These are phyloP conservation scores for Adelosebastes latens DNA, from an alignment of 2,797 vertebrate species.

Conservation along the genomic window DNA sequence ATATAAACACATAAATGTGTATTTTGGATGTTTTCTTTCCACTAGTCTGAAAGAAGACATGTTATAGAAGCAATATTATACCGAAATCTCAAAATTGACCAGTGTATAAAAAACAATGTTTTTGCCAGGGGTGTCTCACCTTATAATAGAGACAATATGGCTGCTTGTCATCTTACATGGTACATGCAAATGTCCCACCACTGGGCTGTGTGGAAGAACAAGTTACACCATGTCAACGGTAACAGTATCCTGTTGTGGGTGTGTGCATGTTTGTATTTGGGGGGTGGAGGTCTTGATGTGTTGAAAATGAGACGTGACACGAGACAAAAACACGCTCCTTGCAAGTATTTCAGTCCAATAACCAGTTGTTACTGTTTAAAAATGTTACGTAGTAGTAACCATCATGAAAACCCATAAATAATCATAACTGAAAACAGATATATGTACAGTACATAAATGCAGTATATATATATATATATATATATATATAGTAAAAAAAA, in stretches of 20 bases:
- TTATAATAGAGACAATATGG: neutral
- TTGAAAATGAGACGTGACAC: slow-evolving; percentile 36
- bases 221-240: neutral
- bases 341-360: slow-evolving; percentile 25
- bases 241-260: neutral
- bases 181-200: neutral
- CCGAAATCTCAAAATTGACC: too few species aligned
- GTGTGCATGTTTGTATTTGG: neutral
- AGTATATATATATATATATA: neutral
- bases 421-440: slow-evolving; percentile 15
- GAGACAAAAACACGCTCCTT: slow-evolving; percentile 12
- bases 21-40: too few species aligned
- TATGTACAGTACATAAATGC: slow-evolving; percentile 27
- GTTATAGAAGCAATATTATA: too few species aligned
- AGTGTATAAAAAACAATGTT: too few species aligned
- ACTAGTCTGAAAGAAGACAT: too few species aligned
- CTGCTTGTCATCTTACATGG: slow-evolving; percentile 3
- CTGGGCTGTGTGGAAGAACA: neutral
- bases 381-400: neutral
- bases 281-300: neutral
- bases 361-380: slow-evolving; percentile 16
- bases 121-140: too few species aligned
- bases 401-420: slow-evolving; percentile 47
- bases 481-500: slow-evolving; percentile 2
- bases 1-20: too few species aligned